Evolutionary conservation across 2,113 vertebrate species (phyloP), one percentile per base, ranked within the genome.

Genomic region (Cyprinodon tularosa): DNA sequence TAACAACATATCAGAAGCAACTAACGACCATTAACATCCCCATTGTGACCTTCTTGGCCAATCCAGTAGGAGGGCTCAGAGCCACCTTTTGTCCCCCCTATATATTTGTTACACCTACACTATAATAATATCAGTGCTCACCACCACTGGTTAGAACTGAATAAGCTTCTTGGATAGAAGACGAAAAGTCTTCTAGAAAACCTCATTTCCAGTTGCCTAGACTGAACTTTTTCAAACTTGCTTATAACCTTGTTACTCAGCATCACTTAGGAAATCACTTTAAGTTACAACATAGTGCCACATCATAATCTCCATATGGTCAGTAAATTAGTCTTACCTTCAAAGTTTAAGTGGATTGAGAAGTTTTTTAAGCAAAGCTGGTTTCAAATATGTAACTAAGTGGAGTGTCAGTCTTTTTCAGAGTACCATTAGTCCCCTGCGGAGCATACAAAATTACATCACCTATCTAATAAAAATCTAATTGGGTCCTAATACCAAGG

Each of bases 381-480:
- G 29, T 62, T 53, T 20, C 37, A 45, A 76, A 83, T 62, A 71
- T 72, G 20, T 69, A 69, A 60, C 3, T 48, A 37, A 67, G 70
- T 39, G 61, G 71, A 80, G 45, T 65, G 66, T 7, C 29, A 69
- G 53, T 22, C 74, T 72, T 48, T 74, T 12, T 71, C 79, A 74
- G 14, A 3, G 73, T 48, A 65, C 78, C 78, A 75, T 80, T 22
- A 80, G 70, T 68, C 22, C 77, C 82, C 72, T 71, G 78, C 71
- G 71, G 84, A 87, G 82, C 86, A 84, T 45, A 70, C 65, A 70
- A 67, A 86, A 79, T 73, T 82, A 76, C 72, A 81, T 53, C 64
- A 79, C 78, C 86, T 75, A 71, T 85, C 74, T 81, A 87, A 88
- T 85, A 84, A 74, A 79, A 84, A 88, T 83, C 84, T 86, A 85